phyloP scores from a whole-genome alignment of 2,888 invertebrate species.

The Calliphora vomitoria region DNA sequence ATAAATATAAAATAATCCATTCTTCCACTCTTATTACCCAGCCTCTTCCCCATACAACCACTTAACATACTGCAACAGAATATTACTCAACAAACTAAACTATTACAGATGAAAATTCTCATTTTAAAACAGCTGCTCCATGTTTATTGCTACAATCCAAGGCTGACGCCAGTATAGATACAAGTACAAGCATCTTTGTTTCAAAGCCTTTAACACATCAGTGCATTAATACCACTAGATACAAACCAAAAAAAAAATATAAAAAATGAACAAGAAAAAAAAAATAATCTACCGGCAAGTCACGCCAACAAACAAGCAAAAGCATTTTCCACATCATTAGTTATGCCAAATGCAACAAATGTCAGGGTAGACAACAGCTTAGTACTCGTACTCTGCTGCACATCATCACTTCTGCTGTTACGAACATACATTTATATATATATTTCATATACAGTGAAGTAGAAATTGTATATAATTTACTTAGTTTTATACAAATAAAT shows the following conservation, averaged over 20 bases:
- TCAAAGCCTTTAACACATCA: slow-evolving; percentile 47
- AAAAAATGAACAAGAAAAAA: neutral
- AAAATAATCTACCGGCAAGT: neutral
- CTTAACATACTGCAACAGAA: neutral
- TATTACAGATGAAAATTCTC: slow-evolving; percentile 18
- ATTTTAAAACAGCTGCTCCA: slow-evolving; percentile 31
- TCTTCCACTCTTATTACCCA: too few species aligned
- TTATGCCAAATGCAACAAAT: slow-evolving; percentile 77
- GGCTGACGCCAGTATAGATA: neutral
- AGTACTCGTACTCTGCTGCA: slow-evolving; percentile 6
- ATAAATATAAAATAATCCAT: too few species aligned
- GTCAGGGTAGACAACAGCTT: slow-evolving; percentile 48
- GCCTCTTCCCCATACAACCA: neutral
- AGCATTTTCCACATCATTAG: slow-evolving; percentile 82
- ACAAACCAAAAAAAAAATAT: neutral
- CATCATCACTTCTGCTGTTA: neutral
- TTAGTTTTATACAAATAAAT: slow-evolving; percentile 46
- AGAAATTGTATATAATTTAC: slow-evolving; percentile 30
- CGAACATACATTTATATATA: neutral
- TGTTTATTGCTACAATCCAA: slow-evolving; percentile 4
- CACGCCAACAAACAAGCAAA: slow-evolving; percentile 60
- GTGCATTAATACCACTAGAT: slow-evolving; percentile 27
- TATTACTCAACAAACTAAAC: neutral
- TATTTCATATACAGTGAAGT: slow-evolving; percentile 30
- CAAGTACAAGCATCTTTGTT: slow-evolving; percentile 6